Evolutionary conservation across 1,140 invertebrate species (phyloP).

Genomic region (Aphelenchoides fujianensis): DNA sequence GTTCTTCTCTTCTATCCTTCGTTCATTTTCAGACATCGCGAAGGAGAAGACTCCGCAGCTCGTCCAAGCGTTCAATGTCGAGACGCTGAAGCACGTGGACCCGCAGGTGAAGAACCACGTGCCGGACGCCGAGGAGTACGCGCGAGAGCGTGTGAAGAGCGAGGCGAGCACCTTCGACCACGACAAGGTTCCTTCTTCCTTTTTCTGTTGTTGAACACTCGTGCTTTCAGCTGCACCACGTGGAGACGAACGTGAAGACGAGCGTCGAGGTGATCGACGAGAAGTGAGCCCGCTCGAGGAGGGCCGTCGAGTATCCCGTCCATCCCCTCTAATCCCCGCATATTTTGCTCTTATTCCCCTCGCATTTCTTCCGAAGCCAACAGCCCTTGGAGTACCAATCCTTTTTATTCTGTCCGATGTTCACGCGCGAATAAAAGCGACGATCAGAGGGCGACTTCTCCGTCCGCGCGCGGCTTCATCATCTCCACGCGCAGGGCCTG

Average conservation of each 20-base stretch:
- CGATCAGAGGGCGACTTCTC: neutral
- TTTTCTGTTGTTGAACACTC: too few relatives aligned
- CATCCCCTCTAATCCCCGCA: neutral
- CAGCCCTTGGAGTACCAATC: neutral
- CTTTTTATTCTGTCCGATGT: neutral
- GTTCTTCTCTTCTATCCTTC: neutral
- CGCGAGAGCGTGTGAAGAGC: conserved; percentile 44
- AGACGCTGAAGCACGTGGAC: conserved; percentile 30
- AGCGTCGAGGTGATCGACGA: conserved; percentile 31
- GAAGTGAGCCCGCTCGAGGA: neutral
- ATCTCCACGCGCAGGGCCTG: neutral
- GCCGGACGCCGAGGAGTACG: conserved; percentile 27
- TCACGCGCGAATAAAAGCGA: too few relatives aligned
- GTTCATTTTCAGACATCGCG: conserved; percentile 28
- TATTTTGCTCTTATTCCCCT: neutral
- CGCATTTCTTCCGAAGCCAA: neutral
- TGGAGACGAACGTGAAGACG: conserved; percentile 40
- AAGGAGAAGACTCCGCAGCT: conserved; percentile 34
- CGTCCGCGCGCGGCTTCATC: neutral
- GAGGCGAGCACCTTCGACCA: conserved; percentile 43
- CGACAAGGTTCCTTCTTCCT: too few relatives aligned
- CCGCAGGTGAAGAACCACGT: conserved; percentile 26
- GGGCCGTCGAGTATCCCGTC: neutral
- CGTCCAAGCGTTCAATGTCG: conserved; percentile 24
- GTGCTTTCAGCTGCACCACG: conserved; percentile 48